phyloP scores from a whole-genome alignment of 1,140 invertebrate genomes.

The Zaprionus nigranus region DNA sequence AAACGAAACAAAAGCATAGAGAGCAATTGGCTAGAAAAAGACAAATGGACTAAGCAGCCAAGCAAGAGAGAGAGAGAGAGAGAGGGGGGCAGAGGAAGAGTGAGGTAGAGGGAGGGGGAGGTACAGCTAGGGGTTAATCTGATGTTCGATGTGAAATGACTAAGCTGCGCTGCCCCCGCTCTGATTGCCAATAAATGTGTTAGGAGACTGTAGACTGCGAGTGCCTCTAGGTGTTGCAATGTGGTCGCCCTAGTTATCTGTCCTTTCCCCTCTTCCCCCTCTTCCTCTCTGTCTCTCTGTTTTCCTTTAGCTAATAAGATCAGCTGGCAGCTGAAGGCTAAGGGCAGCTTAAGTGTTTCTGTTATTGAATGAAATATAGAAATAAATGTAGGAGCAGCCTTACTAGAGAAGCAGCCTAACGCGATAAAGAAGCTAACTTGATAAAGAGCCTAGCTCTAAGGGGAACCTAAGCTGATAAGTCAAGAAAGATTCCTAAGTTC shows the following conservation, averaged over 20 bases:
- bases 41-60: neutral
- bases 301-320: neutral
- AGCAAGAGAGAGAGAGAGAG: neutral
- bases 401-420: no score
- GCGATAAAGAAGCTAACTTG: neutral
- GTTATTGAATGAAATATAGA: neutral
- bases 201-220: neutral
- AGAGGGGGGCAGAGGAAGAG: neutral
- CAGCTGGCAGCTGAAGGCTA: neutral
- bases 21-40: slow-evolving; percentile 17
- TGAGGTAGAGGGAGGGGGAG: slow-evolving; percentile 8
- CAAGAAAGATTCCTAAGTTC: neutral
- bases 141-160: slow-evolving; percentile 40
- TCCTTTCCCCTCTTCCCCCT: neutral
- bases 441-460: no score
- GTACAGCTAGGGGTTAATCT: slow-evolving; percentile 54
- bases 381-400: neutral
- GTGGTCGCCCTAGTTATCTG: neutral
- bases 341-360: neutral
- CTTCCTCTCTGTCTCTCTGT: neutral
- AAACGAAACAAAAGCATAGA: slow-evolving; percentile 52
- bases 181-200: slow-evolving; percentile 74
- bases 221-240: neutral
- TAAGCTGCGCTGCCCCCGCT: slow-evolving; percentile 36
- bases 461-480: no score